Evolutionary conservation across 35 echinoderm and acorn worm species (phyloP).

Genomic region (Diadema setosum): DNA sequence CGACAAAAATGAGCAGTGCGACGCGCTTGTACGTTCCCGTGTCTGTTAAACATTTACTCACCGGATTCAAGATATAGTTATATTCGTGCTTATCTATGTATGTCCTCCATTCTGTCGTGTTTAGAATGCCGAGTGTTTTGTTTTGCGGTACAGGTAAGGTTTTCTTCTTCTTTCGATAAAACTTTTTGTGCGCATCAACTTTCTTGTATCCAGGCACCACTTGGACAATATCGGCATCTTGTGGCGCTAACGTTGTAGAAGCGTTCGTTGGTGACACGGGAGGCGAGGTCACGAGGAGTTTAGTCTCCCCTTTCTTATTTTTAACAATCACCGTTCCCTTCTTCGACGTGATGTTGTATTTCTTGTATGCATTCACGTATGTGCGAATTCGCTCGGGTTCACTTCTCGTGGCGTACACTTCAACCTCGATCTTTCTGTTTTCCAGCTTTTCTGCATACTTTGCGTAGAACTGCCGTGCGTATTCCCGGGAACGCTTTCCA

Average conservation of each 20-base stretch:
- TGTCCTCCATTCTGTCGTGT: not conserved
- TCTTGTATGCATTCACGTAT: not conserved
- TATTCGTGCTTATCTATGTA: slow-evolving; percentile 41
- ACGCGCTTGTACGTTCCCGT: not conserved
- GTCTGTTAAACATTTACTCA: not conserved
- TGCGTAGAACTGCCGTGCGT: not conserved
- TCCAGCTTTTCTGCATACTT: not conserved
- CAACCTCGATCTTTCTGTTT: not conserved
- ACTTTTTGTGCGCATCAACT: not conserved
- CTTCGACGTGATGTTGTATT: slow-evolving; percentile 4
- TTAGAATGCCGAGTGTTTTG: not conserved
- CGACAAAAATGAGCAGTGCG: slow-evolving; percentile 15
- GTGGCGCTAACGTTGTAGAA: not conserved
- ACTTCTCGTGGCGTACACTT: not conserved
- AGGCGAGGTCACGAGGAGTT: not conserved
- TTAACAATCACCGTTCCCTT: not conserved
- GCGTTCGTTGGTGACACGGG: not conserved
- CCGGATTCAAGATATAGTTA: slow-evolving; percentile 31
- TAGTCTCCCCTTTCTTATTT: not conserved
- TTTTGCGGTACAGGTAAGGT: not conserved
- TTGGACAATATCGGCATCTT: not conserved
- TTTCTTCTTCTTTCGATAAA: not conserved
- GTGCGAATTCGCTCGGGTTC: not conserved
- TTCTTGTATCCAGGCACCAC: not conserved
- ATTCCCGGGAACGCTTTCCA: not conserved